Evolutionary conservation across 2,113 vertebrate species (phyloP), one percentile per base, ranked within the genome.

Genomic region (Sporophila hypoxantha): DNA sequence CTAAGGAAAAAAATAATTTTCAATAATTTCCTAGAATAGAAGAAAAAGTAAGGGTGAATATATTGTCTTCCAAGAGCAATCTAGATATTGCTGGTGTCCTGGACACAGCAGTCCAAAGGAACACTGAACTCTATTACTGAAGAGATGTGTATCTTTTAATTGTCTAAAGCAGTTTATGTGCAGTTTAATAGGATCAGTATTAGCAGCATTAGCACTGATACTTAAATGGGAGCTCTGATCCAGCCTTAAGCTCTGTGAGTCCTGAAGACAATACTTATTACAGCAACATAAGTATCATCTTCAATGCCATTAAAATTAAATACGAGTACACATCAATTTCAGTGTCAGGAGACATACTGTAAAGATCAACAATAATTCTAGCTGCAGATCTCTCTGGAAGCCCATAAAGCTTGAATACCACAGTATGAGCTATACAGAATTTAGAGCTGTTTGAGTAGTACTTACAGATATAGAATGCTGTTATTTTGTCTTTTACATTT

Each of bases 291-390:
- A 92, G 44, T 71, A 90, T 83, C 71, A 65, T 74, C 62, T 84
- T 85, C 88, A 85, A 9, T 61, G 59, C 23, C 76, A 85, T 92
- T 93, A 95, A 93, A 90, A 94, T 87, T 87, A 90, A 92, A 94
- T 87, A 93, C 3, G 25, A 85, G 22, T 76, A 81, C 49, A 82
- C 66, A 92, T 91, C 73, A 87, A 59, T 93, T 93, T 90, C 75
- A 76, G 56, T 46, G 53, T 84, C 88, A 93, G 77, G 88, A 93
- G 82, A 81, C 2, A 2, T 67, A 64, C 44, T 68, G 42, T 85
- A 91, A 88, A 95, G 66, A 87, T 91, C 91, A 95, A 93, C 84
- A 92, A 65, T 91, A 94, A 92, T 80, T 94, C 52, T 83, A 87
- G 66, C 64, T 89, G 56, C 52, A 93, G 70, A 92, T 89, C 29